Percentiles rank a stretch among this genome's conserved stretches.
phyloP scores from a whole-genome alignment of 2,888 invertebrate species.

The Torymus aiolomorphi region DNA sequence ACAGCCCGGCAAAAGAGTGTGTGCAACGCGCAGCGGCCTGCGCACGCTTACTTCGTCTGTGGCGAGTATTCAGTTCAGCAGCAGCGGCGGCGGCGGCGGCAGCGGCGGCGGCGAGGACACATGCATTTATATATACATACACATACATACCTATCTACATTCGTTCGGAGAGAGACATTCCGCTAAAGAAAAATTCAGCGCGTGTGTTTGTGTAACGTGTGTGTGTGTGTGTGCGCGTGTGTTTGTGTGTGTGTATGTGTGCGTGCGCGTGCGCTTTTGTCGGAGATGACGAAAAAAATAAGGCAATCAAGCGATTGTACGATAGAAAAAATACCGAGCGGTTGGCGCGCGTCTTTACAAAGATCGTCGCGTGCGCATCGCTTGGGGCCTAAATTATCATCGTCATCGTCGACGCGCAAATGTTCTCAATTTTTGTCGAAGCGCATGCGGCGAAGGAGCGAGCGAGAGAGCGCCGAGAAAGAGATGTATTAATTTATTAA shows the following conservation, averaged over 20 bases:
- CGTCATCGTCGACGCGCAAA: background rate
- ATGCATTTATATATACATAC: conserved; percentile 6
- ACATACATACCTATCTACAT: too few species aligned
- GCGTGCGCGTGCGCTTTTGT: too few species aligned
- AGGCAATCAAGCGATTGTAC: conserved; percentile 10
- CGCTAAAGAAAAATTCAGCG: conserved; percentile 44
- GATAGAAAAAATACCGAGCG: background rate
- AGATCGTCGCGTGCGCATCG: background rate
- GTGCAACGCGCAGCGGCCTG: background rate
- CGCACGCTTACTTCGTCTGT: background rate
- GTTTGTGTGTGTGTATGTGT: too few species aligned
- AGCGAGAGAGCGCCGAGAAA: conserved; percentile 1
- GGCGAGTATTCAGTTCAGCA: background rate
- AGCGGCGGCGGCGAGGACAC: background rate
- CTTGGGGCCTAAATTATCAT: too few species aligned
- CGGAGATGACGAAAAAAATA: too few species aligned
- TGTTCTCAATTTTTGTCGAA: conserved; percentile 8
- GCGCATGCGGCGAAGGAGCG: background rate
- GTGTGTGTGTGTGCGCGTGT: too few species aligned
- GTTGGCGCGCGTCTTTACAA: conserved; percentile 4
- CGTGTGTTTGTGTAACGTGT: conserved; percentile 22
- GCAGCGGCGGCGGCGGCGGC: background rate
- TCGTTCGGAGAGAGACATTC: conserved; percentile 42
- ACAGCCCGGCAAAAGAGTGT: background rate
- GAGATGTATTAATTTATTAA: background rate